Percentiles rank a stretch among this genome's conserved stretches.
Conservation (phyloP, 2,113 vertebrate genomes). For the Salvelinus namaycush region DNA sequence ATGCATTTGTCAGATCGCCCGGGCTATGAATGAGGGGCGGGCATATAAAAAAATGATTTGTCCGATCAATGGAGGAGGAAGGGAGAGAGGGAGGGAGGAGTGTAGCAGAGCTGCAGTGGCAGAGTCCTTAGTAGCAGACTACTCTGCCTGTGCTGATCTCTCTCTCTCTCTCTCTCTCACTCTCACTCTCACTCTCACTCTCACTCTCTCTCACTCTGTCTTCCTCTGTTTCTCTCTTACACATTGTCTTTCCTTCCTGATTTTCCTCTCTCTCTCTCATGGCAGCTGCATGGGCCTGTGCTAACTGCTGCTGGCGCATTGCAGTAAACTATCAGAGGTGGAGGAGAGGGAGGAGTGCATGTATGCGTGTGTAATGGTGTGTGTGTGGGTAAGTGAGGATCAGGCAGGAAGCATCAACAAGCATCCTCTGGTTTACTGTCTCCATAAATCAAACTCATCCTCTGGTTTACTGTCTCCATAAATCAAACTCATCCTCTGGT, state of each 20-base stretch:
- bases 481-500: slow-evolving; percentile 67
- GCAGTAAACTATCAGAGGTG: slow-evolving; percentile 70
- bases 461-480: slow-evolving; percentile 63
- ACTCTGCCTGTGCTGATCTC: slow-evolving; percentile 6
- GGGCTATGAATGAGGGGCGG: slow-evolving; percentile 69
- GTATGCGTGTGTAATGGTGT: slow-evolving; percentile 9
- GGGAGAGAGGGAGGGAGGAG: slow-evolving; percentile 27
- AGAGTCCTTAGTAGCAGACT: no score
- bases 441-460: slow-evolving; percentile 67
- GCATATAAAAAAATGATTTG: slow-evolving; percentile 67
- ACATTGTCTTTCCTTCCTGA: no score
- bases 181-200: slow-evolving; percentile 20
- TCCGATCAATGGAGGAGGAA: slow-evolving; percentile 57
- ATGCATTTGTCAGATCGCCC: slow-evolving; percentile 69
- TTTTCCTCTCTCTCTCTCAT: no score
- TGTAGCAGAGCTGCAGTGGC: no score
- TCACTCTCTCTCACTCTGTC: slow-evolving; percentile 18
- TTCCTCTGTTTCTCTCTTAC: no score
- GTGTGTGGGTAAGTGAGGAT: slow-evolving; percentile 5
- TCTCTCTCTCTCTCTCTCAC: slow-evolving; percentile 32
- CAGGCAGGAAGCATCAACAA: slow-evolving; percentile 59
- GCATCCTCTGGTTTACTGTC: slow-evolving; percentile 64
- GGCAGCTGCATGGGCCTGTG: slow-evolving; percentile 34
- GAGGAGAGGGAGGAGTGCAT: slow-evolving; percentile 37
- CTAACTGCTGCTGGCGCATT: slow-evolving; percentile 71